Evolutionary conservation across 2,888 invertebrate species (phyloP), one percentile per base, ranked within the genome.

Genomic region (Theodoxus fluviatilis): DNA sequence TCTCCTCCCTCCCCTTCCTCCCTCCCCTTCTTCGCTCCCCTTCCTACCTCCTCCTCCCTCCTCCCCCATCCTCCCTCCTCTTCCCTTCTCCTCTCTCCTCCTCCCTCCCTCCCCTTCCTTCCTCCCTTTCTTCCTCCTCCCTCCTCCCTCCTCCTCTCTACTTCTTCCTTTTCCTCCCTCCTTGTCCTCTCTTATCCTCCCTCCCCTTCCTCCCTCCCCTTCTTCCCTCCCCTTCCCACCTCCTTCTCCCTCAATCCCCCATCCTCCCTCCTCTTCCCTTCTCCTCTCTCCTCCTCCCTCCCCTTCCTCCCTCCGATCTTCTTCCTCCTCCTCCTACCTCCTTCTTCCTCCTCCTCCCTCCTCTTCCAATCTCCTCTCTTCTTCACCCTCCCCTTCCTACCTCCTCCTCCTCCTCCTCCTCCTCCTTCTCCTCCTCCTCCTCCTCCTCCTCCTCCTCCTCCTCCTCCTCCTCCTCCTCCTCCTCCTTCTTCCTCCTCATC

Each of bases 301-400:
- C 18, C 28, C 31, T 49, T 7, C 64, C 64, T 47, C 37, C 64
- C 49, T 63, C 6, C 47, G 33, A 47, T 2, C 33, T 33, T 33
- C 49, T 65, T 1, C 31, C 25, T 38, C 9, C 31, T 37, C 49
- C 68, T 33, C 31, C n/a, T 28, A 18, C 59, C 31, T 40, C 43
- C 59, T 61, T 40, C 49, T 40, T 68, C n/a, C 38, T 31, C 43
- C 22, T 49, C 22, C 43, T 33, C 47, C 22, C 67, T 67, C 35
- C 25, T 15, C 22, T 31, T 59, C 43, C 43, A n/a, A n/a, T 4
- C 18, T 55, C 37, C 6, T 59, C 6, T 25, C 59, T 25, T 3
- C 31, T 3, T 25, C 59, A 18, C 25, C 31, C 59, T 59, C 59
- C 31, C 59, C 31, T 31, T 59, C 59, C 31, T 31, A 28, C 38